Evolutionary conservation across 2,888 invertebrate species (phyloP).

Genomic region (Rhabditoides inermis): DNA sequence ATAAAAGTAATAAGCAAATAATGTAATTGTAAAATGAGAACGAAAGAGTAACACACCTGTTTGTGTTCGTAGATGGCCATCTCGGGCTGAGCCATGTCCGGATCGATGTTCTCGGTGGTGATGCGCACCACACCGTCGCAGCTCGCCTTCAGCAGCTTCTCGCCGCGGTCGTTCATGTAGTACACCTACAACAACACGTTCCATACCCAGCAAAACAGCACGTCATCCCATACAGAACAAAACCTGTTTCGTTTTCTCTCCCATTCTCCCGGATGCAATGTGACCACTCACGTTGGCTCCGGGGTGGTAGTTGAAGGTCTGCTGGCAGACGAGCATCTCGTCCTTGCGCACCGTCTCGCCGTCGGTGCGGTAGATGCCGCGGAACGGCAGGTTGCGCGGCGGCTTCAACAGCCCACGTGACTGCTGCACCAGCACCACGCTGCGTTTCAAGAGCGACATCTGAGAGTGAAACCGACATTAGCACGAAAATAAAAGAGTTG

Average conservation of each 20-base stretch:
- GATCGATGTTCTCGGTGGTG: conserved; percentile 35
- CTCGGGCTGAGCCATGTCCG: conserved; percentile 25
- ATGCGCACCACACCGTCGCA: conserved; percentile 51
- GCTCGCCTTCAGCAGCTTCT: conserved; percentile 36
- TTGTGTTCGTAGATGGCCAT: conserved; percentile 12
- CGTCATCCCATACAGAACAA: neutral
- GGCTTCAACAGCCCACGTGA: conserved; percentile 29
- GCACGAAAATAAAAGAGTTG: too few relatives aligned
- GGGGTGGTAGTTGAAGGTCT: conserved; percentile 49
- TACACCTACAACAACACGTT: conserved; percentile 15
- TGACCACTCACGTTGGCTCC: conserved; percentile 51
- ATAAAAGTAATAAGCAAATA: too few relatives aligned
- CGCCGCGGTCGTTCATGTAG: conserved; percentile 24
- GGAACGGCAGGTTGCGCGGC: conserved; percentile 43
- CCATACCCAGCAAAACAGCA: neutral
- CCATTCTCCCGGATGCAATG: too few relatives aligned
- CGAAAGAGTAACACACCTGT: too few relatives aligned
- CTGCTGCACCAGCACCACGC: conserved; percentile 6
- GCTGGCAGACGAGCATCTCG: conserved; percentile 47
- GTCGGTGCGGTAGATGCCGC: conserved; percentile 45
- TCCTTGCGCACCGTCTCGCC: conserved; percentile 36
- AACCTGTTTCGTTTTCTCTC: neutral
- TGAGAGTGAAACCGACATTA: too few relatives aligned
- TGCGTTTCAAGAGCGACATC: neutral
- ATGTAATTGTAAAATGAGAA: too few relatives aligned